These are phyloP conservation scores for Rattus rattus DNA, from an alignment of 2,113 vertebrate genomes.

Conservation along the genomic window DNA sequence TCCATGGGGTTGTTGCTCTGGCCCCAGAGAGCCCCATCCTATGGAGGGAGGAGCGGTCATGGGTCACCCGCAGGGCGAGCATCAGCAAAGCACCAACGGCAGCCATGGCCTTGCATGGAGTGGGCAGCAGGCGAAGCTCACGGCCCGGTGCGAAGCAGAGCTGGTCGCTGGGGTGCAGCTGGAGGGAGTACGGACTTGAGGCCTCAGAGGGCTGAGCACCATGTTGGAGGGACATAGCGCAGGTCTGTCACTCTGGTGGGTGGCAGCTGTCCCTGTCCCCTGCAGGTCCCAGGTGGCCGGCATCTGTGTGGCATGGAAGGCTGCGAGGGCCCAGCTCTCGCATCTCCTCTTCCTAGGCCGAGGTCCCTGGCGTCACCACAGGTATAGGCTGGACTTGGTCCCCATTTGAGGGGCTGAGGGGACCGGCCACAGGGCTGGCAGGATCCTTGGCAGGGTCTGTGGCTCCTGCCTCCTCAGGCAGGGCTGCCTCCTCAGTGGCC, in stretches of 20 bases:
- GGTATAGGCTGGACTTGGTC: constrained; percentile 23
- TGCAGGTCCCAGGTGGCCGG: not conserved
- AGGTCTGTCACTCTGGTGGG: not conserved
- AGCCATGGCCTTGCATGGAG: not conserved
- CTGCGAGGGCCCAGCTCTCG: not conserved
- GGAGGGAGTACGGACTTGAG: accelerated
- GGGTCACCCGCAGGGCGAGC: not conserved
- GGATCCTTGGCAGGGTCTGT: not conserved
- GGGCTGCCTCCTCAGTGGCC: constrained; percentile 45
- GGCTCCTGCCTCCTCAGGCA: constrained; percentile 58
- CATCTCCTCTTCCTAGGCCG: constrained; percentile 73
- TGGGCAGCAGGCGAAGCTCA: not conserved
- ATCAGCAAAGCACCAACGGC: not conserved
- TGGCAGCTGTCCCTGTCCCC: not conserved
- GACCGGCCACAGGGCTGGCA: not conserved
- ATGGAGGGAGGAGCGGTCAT: not conserved
- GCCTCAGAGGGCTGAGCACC: constrained; percentile 30
- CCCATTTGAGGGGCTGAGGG: not conserved
- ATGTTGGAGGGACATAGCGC: constrained; percentile 18
- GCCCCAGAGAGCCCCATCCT: not conserved
- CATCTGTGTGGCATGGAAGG: not conserved
- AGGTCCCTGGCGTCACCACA: constrained; percentile 63
- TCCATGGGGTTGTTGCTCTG: not conserved
- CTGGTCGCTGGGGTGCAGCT: not conserved
- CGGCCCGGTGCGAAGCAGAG: not conserved